These are phyloP conservation scores for Parotia lawesii DNA, from an alignment of 2,113 vertebrate species.

Conservation along the genomic window DNA sequence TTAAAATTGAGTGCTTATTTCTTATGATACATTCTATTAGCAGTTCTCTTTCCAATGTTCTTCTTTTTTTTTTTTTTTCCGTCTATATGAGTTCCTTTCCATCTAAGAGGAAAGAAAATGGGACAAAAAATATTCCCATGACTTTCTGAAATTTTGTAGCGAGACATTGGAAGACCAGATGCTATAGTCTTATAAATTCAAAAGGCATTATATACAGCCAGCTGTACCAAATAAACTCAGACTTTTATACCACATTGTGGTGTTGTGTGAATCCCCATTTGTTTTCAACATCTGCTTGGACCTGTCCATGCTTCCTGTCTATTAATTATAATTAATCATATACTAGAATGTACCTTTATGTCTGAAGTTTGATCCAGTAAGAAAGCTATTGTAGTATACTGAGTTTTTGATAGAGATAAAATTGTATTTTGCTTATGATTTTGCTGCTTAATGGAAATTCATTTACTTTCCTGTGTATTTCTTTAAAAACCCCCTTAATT, in stretches of 20 bases:
- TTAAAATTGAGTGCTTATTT: neutral
- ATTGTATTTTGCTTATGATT: neutral
- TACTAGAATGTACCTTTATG: neutral
- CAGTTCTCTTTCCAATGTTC: neutral
- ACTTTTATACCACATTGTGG: constrained; percentile 63
- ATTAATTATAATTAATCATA: constrained; percentile 63
- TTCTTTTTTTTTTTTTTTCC: neutral
- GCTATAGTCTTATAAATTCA: constrained; percentile 67
- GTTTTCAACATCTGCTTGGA: constrained; percentile 70
- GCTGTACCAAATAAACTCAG: constrained; percentile 70
- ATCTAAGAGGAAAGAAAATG: neutral
- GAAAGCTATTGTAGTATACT: neutral
- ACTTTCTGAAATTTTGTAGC: constrained; percentile 28
- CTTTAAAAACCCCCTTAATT: neutral
- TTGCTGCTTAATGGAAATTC: neutral
- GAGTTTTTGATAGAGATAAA: neutral
- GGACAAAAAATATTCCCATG: neutral
- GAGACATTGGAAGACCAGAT: constrained; percentile 68
- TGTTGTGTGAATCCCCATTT: constrained; percentile 60
- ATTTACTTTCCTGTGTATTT: neutral
- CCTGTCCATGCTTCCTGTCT: constrained; percentile 34
- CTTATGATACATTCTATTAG: neutral
- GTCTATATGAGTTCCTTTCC: neutral
- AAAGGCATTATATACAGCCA: constrained; percentile 57
- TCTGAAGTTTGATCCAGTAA: neutral